A percentile compares a stretch with the other conserved stretches of the same genome.
Conservation (phyloP, 2,888 invertebrate species). For the Chloroclystis v-ata region DNA sequence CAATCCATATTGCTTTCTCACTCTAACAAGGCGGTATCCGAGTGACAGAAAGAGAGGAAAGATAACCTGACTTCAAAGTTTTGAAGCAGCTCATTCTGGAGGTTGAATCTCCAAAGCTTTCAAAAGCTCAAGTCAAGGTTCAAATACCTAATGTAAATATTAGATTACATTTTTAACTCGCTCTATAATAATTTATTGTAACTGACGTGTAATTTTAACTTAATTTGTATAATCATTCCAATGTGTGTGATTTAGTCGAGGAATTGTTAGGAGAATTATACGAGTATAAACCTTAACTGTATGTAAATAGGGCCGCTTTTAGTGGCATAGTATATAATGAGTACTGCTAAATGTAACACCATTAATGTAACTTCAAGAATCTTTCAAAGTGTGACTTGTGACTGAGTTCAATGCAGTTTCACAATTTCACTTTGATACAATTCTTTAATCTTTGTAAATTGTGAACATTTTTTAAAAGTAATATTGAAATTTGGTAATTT, state of each 20-base stretch:
- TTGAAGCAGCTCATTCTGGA: not conserved
- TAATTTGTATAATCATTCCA: conserved; percentile 56
- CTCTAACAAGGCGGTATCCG: not conserved
- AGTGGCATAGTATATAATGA: conserved; percentile 26
- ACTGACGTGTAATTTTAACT: conserved; percentile 16
- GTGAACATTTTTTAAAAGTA: conserved; percentile 1
- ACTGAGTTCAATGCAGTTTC: not conserved
- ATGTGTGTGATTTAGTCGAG: conserved; percentile 45
- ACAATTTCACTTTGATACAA: conserved; percentile 7
- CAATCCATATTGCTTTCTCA: not conserved
- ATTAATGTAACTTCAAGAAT: conserved; percentile 11
- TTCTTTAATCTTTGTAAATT: conserved; percentile 3
- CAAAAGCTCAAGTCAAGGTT: conserved; percentile 41
- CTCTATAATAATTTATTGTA: conserved; percentile 17
- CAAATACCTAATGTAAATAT: conserved; percentile 51
- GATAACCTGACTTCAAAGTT: not conserved
- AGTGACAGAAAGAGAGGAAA: not conserved
- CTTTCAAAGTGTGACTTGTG: conserved; percentile 3
- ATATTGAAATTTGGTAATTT: not conserved
- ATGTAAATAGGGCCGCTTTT: conserved; percentile 47
- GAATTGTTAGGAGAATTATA: conserved; percentile 46
- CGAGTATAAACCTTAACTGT: conserved; percentile 33
- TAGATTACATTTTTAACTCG: conserved; percentile 31
- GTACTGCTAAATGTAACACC: conserved; percentile 21
- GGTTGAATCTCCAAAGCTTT: conserved; percentile 27